A percentile compares a stretch with the other conserved stretches of the same genome.
Conservation (phyloP, 2,888 invertebrate species). For the Athalia rosae region DNA sequence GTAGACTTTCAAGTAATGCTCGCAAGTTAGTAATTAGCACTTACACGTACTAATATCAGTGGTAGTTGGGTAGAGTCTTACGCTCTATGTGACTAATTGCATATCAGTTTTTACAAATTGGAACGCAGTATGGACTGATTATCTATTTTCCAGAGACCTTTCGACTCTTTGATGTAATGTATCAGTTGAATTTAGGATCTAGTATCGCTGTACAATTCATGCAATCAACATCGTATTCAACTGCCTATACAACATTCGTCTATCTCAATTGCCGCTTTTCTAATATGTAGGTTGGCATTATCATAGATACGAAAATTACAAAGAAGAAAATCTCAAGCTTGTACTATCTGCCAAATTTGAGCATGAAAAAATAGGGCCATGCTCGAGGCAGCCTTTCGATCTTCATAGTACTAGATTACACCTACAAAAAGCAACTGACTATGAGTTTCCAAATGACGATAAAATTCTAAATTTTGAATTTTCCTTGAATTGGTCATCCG, state of each 20-base stretch:
- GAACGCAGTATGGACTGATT: no score
- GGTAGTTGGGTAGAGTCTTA: no score
- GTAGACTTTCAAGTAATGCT: neutral
- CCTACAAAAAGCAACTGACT: neutral
- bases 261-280: neutral
- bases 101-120: no score
- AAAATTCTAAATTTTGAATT: neutral
- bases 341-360: neutral
- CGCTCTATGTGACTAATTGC: no score
- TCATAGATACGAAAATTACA: neutral
- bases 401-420: neutral
- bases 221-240: neutral
- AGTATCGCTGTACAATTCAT: neutral
- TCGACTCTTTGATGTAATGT: no score
- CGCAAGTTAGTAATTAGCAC: no score
- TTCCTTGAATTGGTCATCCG: neutral
- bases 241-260: neutral
- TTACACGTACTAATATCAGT: no score
- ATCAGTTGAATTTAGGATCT: no score
- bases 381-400: neutral
- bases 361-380: neutral
- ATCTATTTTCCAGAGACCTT: no score
- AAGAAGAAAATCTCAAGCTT: neutral
- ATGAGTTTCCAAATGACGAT: neutral
- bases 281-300: neutral